phyloP scores from a whole-genome alignment of 2,113 vertebrate genomes.

The Ammodytes dubius region DNA sequence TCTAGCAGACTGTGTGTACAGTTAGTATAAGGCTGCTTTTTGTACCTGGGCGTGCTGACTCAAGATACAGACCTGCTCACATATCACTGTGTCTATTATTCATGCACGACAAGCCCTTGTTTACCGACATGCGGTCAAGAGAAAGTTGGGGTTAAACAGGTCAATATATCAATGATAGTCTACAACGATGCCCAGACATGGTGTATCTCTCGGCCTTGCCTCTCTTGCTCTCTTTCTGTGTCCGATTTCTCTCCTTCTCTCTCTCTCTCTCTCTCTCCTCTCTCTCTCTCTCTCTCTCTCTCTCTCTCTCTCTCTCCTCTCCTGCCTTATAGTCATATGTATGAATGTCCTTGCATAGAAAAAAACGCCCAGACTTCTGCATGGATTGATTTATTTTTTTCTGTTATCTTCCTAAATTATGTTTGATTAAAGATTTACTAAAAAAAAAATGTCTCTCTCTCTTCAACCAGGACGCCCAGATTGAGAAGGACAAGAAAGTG shows the following conservation, averaged over 20 bases:
- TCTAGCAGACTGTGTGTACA: background rate
- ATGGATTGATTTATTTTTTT: background rate
- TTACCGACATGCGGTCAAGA: background rate
- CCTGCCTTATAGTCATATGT: background rate
- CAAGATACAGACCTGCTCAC: background rate
- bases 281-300: too few species aligned
- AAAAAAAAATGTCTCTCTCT: slow-evolving; percentile 15
- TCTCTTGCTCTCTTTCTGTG: slow-evolving; percentile 4
- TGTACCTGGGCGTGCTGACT: background rate
- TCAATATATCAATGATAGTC: slow-evolving; percentile 4
- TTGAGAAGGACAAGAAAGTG: slow-evolving; percentile 90
- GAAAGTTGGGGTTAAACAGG: slow-evolving; percentile 22
- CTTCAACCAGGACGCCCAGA: slow-evolving; percentile 91
- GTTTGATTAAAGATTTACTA: slow-evolving; percentile 22
- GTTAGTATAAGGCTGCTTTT: background rate
- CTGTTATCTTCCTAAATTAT: background rate
- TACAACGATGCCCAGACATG: background rate
- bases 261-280: background rate
- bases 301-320: too few species aligned
- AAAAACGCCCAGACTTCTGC: background rate
- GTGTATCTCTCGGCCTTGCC: background rate
- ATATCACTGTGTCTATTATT: slow-evolving; percentile 1
- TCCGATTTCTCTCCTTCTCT: background rate
- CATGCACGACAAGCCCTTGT: background rate
- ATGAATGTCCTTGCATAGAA: background rate